phyloP scores from a whole-genome alignment of 2,797 vertebrate genomes.

The Hydrolagus colliei region DNA sequence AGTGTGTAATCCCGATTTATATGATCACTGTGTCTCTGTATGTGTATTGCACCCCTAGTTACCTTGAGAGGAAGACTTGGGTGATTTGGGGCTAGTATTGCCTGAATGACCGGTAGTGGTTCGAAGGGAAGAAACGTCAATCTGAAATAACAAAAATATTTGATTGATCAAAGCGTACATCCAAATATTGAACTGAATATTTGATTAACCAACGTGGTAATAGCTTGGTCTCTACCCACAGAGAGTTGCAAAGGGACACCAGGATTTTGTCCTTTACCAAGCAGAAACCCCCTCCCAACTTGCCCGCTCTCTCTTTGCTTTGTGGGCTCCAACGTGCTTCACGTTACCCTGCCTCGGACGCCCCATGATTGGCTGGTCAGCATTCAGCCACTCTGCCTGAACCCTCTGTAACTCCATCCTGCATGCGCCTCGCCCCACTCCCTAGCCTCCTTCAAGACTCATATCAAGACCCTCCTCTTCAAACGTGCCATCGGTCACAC shows the following conservation, averaged over 20 bases:
- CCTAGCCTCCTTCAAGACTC: too few species aligned
- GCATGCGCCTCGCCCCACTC: too few species aligned
- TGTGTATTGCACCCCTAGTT: not conserved
- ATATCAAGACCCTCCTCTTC: too few species aligned
- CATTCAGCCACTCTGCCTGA: too few species aligned
- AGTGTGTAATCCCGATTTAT: too few species aligned
- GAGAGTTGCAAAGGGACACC: not conserved
- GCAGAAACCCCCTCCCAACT: not conserved
- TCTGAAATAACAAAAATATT: not conserved
- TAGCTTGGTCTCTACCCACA: not conserved
- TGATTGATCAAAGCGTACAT: not conserved
- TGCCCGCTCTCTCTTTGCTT: not conserved
- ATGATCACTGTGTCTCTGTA: not conserved
- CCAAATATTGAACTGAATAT: not conserved
- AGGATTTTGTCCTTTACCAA: not conserved
- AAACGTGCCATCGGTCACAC: too few species aligned
- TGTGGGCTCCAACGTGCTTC: too few species aligned
- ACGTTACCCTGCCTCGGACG: too few species aligned
- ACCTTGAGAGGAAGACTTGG: not conserved
- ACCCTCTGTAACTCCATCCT: too few species aligned
- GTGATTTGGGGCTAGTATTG: not conserved
- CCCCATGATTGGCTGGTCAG: too few species aligned
- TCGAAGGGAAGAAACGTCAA: conserved; percentile 7
- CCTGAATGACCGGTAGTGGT: not conserved
- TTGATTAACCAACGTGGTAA: not conserved